Base-by-base conservation (phyloP, 1,140 invertebrate genomes). In the Diprion similis region DNA sequence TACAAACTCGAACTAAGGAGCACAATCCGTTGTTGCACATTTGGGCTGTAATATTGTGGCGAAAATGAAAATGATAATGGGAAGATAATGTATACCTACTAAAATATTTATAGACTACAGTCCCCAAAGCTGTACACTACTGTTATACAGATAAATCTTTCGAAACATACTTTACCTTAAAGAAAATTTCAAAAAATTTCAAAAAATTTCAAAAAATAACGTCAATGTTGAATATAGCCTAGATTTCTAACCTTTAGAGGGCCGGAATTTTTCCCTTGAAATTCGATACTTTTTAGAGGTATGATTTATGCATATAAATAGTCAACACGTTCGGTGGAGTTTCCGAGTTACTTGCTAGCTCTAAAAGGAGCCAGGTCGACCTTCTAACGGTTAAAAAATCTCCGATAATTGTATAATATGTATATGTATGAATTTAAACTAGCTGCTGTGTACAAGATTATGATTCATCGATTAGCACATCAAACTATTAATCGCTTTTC, bases 401-500 rank as follows among this genome's bases (percentile, higher is more conserved):
- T 79, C 79, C 74, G 70, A 74, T 59, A 37, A 59, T 59, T 17
- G 72, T 79, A 37, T 37, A 24, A 24, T 24, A 37, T 37, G 24
- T 37, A 37, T 37, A 37, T 37, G 78, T 79, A 82, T 78, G 79
- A 82, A 82, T 77, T 59, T 80, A 76, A 83, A 68, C 78, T 82
- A 79, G 77, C 77, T 73, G 75, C 77, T 79, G 80, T 82, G 75
- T 81, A 82, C 80, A 83, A 73, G 69, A 71, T 79, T 79, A 75
- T 66, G 17, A 51, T 46, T 69, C 45, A 47, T 73, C 18, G 72
- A 37, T 67, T 37, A 59, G 51, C 8, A 59, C 9, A 74, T 73
- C 68, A 76, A 76, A 77, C 74, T 75, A 75, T 72, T 74, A 19
- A 59, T 59, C 51, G 51, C 51, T 59, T 59, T 3, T 59, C 18